Base-by-base conservation (phyloP, 1,140 invertebrate species). In the Monochamus saltuarius region DNA sequence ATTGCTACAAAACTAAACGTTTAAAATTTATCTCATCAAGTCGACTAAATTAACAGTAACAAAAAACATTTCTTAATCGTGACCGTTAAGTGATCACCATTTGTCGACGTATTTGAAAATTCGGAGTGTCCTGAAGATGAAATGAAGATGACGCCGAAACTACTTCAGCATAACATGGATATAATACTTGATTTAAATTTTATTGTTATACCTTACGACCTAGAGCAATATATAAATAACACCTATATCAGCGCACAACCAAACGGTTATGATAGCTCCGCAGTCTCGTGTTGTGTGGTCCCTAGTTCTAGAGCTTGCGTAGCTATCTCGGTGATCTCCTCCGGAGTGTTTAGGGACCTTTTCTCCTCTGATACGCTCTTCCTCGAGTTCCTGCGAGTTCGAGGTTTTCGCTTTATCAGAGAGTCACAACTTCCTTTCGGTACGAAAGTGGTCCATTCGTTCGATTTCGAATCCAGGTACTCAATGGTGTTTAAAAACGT, bases 401-500 rank as follows among this genome's bases (percentile, higher is more conserved):
- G 43, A 0, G 65, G 59, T 62, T 70, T 73, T 37, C 68, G 39
- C 36, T 63, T 36, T 2, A 56, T n/a, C 39, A 66, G 42, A 35
- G 60, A 13, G 2, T 73, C 73, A 19, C 55, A 67, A 13, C 62
- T 63, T 36, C 62, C 65, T 67, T 75, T 76, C 13, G 74, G 75
- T 17, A 77, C 77, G 66, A 89, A 88, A 16, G 83, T 84, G 11
- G 87, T 90, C 88, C 88, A 91, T 70, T 89, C 87, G 66, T 87
- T 85, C 47, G 83, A 84, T 36, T 84, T 81, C 37, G 79, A 76
- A 67, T 89, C 88, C 53, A 92, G 75, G 67, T 86, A 91, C 79
- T 94, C 91, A 49, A 92, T 86, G n/a, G 87, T 90, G 68, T 89
- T 89, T 17, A 94, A 78, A 78, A 94, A 94, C 57, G 82, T 82